Conservation (phyloP, 2,888 invertebrate species). For the Drosophila kambysellisi region DNA sequence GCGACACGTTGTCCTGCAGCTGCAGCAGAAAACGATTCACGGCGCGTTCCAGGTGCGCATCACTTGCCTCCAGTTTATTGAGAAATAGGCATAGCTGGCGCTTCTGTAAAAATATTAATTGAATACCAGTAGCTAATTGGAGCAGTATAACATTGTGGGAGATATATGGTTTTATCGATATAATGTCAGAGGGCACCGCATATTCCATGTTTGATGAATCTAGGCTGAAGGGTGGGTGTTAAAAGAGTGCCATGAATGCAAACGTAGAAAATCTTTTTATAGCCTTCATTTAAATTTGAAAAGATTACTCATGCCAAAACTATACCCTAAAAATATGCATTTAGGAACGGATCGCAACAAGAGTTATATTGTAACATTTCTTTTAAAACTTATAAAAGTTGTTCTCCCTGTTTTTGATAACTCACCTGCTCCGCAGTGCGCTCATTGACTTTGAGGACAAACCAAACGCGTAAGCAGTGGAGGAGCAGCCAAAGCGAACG, state of each 20-base stretch:
- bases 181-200: not conserved
- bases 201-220: not conserved
- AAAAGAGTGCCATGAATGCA: not conserved
- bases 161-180: not conserved
- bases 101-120: slow-evolving; percentile 61
- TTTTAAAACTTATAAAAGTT: not conserved
- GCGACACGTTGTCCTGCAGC: slow-evolving; percentile 48
- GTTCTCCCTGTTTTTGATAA: not conserved
- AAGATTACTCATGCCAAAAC: not conserved
- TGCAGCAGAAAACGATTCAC: slow-evolving; percentile 79
- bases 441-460: slow-evolving; percentile 40
- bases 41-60: slow-evolving; percentile 59
- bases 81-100: slow-evolving; percentile 66
- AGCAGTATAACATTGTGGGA: not conserved
- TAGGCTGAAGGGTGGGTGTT: not conserved
- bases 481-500: slow-evolving; percentile 58
- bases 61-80: slow-evolving; percentile 61
- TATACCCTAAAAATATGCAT: not conserved
- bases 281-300: not conserved
- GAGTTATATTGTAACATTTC: not conserved
- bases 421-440: slow-evolving; percentile 51
- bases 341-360: not conserved
- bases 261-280: not conserved
- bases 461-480: slow-evolving; percentile 56
- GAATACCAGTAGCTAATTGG: not conserved